Conservation (phyloP, 2,113 vertebrate genomes). For the Synchiropus splendidus region DNA sequence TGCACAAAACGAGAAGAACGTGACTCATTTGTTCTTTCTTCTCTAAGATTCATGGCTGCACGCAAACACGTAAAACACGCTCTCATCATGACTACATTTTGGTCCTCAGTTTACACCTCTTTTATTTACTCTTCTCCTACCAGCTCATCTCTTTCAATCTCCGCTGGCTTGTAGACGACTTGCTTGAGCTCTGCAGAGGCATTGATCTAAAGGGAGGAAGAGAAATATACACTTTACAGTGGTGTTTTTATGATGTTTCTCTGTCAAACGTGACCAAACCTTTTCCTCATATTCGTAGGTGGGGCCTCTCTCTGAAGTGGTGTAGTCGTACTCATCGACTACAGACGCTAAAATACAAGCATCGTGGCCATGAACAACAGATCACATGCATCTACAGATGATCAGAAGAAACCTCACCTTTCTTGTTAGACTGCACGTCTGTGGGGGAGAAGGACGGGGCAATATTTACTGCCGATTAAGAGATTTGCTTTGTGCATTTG, state of each 20-base stretch:
- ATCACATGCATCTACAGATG: no score
- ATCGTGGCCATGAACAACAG: neutral
- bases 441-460: slow-evolving; percentile 5
- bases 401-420: slow-evolving; percentile 56
- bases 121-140: slow-evolving; percentile 35
- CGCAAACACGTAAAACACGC: no score
- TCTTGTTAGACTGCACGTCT: slow-evolving; percentile 69
- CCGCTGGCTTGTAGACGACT: slow-evolving; percentile 74
- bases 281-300: slow-evolving; percentile 73
- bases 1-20: slow-evolving; percentile 1
- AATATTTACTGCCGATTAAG: no score
- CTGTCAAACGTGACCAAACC: no score
- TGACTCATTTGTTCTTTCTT: no score
- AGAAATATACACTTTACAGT: neutral
- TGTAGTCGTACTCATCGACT: slow-evolving; percentile 71
- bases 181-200: slow-evolving; percentile 74
- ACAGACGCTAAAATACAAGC: slow-evolving; percentile 27
- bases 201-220: slow-evolving; percentile 60
- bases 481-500: no score
- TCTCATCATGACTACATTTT: no score
- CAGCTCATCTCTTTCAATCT: slow-evolving; percentile 78
- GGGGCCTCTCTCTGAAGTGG: slow-evolving; percentile 66
- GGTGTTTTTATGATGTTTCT: no score
- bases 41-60: no score
- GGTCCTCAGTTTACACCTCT: no score